Percentiles rank a stretch among this genome's conserved stretches.
Conservation (phyloP, 2,888 invertebrate species). For the Drosophila anomelani region DNA sequence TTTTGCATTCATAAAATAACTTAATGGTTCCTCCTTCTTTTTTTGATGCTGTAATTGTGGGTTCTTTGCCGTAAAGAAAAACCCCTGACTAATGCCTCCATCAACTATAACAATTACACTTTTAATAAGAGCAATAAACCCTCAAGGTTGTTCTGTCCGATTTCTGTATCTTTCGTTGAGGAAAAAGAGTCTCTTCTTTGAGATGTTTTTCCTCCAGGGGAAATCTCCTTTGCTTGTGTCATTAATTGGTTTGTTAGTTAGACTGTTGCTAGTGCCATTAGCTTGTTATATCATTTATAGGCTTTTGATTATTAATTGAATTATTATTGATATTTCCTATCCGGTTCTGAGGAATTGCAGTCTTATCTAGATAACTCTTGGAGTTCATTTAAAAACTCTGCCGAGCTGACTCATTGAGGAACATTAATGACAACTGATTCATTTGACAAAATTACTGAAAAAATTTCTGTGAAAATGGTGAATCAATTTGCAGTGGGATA, state of each 20-base stretch:
- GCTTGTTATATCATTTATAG: slow-evolving; percentile 8
- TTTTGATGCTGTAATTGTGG: slow-evolving; percentile 37
- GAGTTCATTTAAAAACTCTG: neutral
- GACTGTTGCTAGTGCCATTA: slow-evolving; percentile 13
- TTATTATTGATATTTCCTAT: slow-evolving; percentile 26
- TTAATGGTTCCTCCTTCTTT: slow-evolving; percentile 19
- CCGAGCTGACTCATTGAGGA: slow-evolving; percentile 1
- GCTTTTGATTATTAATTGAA: slow-evolving; percentile 22
- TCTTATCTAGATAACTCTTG: neutral
- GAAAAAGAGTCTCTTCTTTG: neutral
- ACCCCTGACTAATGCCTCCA: slow-evolving; percentile 1
- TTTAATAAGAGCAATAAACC: slow-evolving; percentile 29
- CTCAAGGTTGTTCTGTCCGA: slow-evolving; percentile 15
- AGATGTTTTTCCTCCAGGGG: slow-evolving; percentile 7
- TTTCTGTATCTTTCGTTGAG: slow-evolving; percentile 1
- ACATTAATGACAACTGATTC: slow-evolving; percentile 4
- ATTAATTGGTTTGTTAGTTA: slow-evolving; percentile 7
- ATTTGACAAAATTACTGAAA: slow-evolving; percentile 2
- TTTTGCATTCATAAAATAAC: slow-evolving; percentile 45
- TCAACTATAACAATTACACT: neutral
- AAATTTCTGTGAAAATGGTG: slow-evolving; percentile 3
- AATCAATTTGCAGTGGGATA: slow-evolving; percentile 21
- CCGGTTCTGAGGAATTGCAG: slow-evolving; percentile 8
- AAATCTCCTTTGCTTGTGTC: slow-evolving; percentile 1
- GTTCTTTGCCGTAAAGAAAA: slow-evolving; percentile 27